phyloP scores from a whole-genome alignment of 53 echinoderm and acorn worm species.

The Echinometra lucunter region DNA sequence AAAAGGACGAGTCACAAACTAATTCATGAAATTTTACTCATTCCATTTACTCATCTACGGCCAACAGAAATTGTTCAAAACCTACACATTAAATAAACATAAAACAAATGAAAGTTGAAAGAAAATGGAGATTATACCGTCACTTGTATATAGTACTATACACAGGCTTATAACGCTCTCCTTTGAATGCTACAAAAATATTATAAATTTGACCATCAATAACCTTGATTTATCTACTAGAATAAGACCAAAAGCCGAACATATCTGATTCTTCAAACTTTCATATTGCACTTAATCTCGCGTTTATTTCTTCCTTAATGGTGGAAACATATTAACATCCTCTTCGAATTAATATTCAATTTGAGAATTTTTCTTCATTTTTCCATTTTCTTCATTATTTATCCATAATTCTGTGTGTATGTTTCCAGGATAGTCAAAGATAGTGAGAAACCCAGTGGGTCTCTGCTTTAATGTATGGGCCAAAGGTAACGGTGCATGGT shows the following conservation, averaged over 20 bases:
- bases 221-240: not conserved
- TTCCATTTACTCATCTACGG: not conserved
- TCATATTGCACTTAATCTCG: not conserved
- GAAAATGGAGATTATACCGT: not conserved
- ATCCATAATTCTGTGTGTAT: too few species aligned
- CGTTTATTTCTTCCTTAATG: not conserved
- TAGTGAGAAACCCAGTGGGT: too few species aligned
- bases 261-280: not conserved
- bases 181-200: not conserved
- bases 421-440: too few species aligned
- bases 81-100: not conserved
- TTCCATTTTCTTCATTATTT: too few species aligned
- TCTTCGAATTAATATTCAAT: not conserved
- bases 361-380: too few species aligned
- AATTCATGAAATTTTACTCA: not conserved
- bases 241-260: not conserved
- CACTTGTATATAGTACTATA: not conserved
- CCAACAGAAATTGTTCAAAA: not conserved
- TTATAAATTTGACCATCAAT: not conserved
- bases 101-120: not conserved
- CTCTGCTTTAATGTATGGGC: not conserved
- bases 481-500: not conserved
- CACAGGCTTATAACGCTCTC: not conserved
- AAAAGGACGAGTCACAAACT: not conserved
- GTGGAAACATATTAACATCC: not conserved